phyloP scores from a whole-genome alignment of 2,113 vertebrate species.

The Phasianus colchicus region DNA sequence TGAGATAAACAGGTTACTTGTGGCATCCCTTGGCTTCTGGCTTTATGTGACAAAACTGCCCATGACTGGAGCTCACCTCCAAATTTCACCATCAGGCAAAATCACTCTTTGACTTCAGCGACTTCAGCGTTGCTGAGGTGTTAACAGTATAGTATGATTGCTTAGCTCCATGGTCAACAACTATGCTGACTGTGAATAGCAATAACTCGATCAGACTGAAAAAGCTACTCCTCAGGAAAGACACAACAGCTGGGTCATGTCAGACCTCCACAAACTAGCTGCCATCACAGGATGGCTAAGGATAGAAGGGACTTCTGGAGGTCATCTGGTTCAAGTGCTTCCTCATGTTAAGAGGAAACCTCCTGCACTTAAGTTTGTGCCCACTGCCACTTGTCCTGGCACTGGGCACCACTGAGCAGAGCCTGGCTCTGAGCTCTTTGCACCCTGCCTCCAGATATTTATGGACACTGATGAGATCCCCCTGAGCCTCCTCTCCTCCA shows the following conservation, averaged over 20 bases:
- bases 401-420: not conserved
- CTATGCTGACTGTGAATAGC: not conserved
- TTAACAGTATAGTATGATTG: not conserved
- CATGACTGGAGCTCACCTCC: not conserved
- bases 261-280: not conserved
- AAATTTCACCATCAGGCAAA: not conserved
- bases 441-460: not conserved
- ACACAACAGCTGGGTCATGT: not conserved
- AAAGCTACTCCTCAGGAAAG: not conserved
- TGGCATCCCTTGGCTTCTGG: not conserved
- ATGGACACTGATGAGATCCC: not conserved
- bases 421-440: not conserved
- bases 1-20: not conserved
- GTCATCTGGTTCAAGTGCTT: not conserved
- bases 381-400: not conserved
- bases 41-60: not conserved
- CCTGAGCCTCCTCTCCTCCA: not conserved
- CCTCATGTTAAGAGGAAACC: not conserved
- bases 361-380: not conserved
- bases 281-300: not conserved
- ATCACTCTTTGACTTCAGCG: not conserved
- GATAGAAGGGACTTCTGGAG: not conserved
- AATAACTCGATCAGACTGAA: not conserved
- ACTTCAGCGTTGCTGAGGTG: not conserved
- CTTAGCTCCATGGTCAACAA: not conserved